Evolutionary conservation across 2,888 invertebrate species (phyloP).

Genomic region (Dendrolimus pini): DNA sequence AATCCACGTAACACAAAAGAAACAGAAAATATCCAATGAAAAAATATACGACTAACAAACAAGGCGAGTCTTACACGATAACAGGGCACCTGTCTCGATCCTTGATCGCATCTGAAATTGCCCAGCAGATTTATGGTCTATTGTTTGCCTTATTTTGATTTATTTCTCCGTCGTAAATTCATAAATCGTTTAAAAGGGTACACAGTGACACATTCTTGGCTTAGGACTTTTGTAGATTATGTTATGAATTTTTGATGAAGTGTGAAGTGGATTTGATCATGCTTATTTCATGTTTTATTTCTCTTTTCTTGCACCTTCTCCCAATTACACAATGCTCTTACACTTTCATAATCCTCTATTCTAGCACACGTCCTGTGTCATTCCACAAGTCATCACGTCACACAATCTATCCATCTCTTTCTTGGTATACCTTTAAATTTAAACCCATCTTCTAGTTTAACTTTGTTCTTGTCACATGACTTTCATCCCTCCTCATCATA

Average conservation of each 20-base stretch:
- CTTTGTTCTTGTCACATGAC: no score
- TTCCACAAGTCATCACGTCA: no score
- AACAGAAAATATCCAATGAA: background rate
- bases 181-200: conserved; percentile 24
- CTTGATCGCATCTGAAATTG: conserved; percentile 63
- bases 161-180: conserved; percentile 51
- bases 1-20: background rate
- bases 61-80: conserved; percentile 15
- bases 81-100: conserved; percentile 43
- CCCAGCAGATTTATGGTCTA: conserved; percentile 53
- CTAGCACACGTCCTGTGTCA: no score
- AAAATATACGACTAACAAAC: background rate
- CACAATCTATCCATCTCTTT: no score
- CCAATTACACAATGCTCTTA: no score
- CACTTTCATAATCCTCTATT: no score
- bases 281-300: no score
- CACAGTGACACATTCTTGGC: background rate
- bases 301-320: no score
- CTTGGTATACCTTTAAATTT: no score
- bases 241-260: background rate
- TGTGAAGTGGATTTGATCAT: no score
- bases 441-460: no score
- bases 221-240: background rate
- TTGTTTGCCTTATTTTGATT: conserved; percentile 59
- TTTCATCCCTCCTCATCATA: no score